Conservation (phyloP, 2,888 invertebrate species). For the Lasioglossum lativentre region DNA sequence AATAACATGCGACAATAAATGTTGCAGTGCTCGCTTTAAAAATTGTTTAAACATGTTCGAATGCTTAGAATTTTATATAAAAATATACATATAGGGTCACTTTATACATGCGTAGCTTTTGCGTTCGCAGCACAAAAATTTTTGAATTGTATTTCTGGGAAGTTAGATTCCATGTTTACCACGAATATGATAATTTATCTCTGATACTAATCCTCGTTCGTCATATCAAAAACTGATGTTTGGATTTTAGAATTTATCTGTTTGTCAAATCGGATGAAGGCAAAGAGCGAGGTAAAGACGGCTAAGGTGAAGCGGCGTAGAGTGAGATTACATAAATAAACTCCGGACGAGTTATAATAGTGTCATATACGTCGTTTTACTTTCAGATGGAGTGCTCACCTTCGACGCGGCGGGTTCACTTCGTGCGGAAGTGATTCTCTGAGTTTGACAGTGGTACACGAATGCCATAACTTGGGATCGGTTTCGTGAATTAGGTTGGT, state of each 20-base stretch:
- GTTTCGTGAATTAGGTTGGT: neutral
- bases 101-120: too few species aligned
- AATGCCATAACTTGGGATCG: neutral
- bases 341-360: neutral
- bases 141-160: too few species aligned
- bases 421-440: neutral
- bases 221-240: neutral
- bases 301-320: too few species aligned
- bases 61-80: too few species aligned
- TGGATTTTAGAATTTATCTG: neutral
- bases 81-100: too few species aligned
- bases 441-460: neutral
- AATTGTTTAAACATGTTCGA: too few species aligned
- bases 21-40: too few species aligned
- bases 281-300: neutral
- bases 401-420: neutral
- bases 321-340: neutral
- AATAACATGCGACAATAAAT: too few species aligned
- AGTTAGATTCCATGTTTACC: too few species aligned
- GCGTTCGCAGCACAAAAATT: too few species aligned
- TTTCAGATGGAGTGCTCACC: neutral
- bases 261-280: accelerated
- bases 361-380: neutral
- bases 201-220: too few species aligned
- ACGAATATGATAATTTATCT: neutral